Base-by-base conservation (phyloP, 2,888 invertebrate genomes). In the Oscheius sp. region DNA sequence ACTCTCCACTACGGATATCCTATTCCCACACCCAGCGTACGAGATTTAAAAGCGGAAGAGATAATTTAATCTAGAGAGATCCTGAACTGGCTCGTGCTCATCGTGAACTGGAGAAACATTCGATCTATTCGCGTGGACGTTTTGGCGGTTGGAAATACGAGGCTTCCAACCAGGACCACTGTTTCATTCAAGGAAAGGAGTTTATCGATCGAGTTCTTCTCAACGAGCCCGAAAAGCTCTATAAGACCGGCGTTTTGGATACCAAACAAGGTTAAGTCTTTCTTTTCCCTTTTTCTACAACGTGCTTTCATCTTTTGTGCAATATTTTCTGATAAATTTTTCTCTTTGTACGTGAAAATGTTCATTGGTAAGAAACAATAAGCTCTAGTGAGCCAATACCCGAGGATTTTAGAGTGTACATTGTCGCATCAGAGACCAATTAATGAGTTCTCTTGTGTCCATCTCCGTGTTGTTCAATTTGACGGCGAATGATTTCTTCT, bases 71-170 rank as follows among this genome's bases (percentile, higher is more conserved):
- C 61, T 70, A 83, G 79, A 74, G 85, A 46, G 85, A 85, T 52
- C 61, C 76, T n/a, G 85, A 86, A 69, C 61, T 85, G 48, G 80
- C 82, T 3, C 79, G 84, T 33, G 84, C 82, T 3, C 85, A 85
- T 64, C 69, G 71, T 33, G 83, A 79, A 34, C 76, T 85, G 50
- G 85, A 85, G 65, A 74, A 74, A 46, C 66, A 82, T 57, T 52
- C 55, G 17, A 86, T 86, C 65, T 86, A 84, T 72, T 83, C 82
- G 12, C 72, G 86, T 45, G 86, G 86, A 33, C 78, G 86, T 50
- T 86, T 86, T 71, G 86, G 86, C 20, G 85, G 84, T 53, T 84
- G 84, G 84, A 84, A 84, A 63, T 84, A 84, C 69, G 84, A 82
- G 72, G 65, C 75, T 0, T 76, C 77, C 27, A 79, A 79, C 64